phyloP scores from a whole-genome alignment of 1,140 invertebrate species.

The Tyrophagus putrescentiae region DNA sequence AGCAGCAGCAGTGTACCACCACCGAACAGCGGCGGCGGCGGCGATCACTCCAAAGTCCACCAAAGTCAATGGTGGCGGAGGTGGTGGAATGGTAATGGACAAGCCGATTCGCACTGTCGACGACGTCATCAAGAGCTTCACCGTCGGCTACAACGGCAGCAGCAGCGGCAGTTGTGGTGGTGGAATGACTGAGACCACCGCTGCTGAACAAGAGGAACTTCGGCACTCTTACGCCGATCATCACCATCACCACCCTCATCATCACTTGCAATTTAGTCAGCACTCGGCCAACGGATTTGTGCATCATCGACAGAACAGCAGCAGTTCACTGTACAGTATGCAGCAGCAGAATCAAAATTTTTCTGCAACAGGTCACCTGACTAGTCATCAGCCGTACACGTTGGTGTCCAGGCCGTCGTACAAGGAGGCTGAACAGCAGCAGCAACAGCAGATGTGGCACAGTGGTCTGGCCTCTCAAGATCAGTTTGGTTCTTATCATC shows the following conservation, averaged over 20 bases:
- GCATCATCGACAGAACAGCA: too few species aligned
- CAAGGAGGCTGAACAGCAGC: background rate
- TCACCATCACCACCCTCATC: background rate
- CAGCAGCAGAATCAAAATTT: too few species aligned
- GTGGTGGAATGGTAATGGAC: too few species aligned
- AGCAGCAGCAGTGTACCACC: too few species aligned
- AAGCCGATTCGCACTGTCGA: background rate
- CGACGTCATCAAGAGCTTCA: background rate
- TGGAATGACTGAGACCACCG: background rate
- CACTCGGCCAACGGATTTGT: too few species aligned
- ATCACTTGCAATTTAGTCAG: too few species aligned
- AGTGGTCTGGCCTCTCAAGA: background rate
- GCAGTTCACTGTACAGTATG: too few species aligned
- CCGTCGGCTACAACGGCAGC: background rate
- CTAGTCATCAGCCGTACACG: background rate
- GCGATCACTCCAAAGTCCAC: too few species aligned
- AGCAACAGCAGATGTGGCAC: background rate
- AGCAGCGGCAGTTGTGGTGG: too few species aligned
- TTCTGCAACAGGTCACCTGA: background rate
- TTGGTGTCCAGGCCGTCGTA: background rate
- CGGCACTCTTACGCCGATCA: background rate
- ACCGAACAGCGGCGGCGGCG: too few species aligned
- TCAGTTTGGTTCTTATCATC: background rate
- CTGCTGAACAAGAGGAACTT: background rate
- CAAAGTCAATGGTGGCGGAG: too few species aligned